phyloP scores from a whole-genome alignment of 1,140 invertebrate species.

The Drosophila teissieri region DNA sequence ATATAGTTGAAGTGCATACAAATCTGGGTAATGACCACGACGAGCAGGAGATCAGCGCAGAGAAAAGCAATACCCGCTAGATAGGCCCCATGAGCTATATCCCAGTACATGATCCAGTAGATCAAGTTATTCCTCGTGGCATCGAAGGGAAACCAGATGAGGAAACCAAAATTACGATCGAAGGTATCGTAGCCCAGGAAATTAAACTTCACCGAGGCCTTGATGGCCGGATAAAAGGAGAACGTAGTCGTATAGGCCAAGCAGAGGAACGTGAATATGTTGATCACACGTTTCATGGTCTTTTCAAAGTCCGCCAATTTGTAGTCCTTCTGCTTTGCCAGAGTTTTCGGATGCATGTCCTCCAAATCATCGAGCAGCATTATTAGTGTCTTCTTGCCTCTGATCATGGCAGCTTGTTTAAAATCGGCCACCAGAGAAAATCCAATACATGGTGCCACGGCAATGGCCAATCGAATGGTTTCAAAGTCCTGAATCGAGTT shows the following conservation, averaged over 20 bases:
- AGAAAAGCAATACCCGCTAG: constrained; percentile 77
- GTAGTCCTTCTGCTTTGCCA: constrained; percentile 43
- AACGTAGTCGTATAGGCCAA: constrained; percentile 74
- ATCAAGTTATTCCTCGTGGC: constrained; percentile 52
- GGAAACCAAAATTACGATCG: constrained; percentile 71
- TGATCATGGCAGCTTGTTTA: constrained; percentile 64
- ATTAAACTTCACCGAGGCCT: constrained; percentile 63
- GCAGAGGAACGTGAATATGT: constrained; percentile 66
- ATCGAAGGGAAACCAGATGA: constrained; percentile 79
- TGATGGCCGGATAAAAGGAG: constrained; percentile 68
- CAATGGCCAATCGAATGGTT: constrained; percentile 68
- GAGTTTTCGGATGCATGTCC: constrained; percentile 67
- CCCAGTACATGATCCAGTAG: constrained; percentile 73
- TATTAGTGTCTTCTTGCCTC: constrained; percentile 38
- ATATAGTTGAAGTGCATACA: constrained; percentile 80
- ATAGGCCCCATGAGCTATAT: constrained; percentile 74
- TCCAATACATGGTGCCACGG: constrained; percentile 78
- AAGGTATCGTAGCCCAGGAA: constrained; percentile 67
- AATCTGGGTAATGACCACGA: constrained; percentile 76
- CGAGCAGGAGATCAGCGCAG: constrained; percentile 69
- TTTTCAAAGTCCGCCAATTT: constrained; percentile 49
- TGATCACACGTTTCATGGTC: constrained; percentile 71
- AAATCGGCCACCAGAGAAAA: constrained; percentile 76
- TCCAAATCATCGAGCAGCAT: constrained; percentile 66
- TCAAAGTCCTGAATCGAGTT: constrained; percentile 64